Conservation (phyloP, 2,888 invertebrate genomes). For the Antitype chi region DNA sequence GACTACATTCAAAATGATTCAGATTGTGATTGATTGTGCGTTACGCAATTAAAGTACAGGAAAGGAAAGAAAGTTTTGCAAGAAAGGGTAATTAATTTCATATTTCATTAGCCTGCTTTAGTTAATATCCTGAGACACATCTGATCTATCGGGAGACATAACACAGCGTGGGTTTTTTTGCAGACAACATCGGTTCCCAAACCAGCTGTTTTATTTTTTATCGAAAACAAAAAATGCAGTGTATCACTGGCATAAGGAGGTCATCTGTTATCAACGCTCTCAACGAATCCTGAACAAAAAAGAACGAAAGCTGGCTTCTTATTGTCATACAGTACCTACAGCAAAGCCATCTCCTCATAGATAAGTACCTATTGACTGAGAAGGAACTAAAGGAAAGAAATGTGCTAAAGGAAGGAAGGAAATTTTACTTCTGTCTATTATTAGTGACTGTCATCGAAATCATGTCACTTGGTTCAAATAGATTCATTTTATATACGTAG, state of each 20-base stretch:
- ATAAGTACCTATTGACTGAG: background rate
- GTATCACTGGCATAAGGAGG: background rate
- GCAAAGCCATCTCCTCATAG: background rate
- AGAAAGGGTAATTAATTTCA: too few species aligned
- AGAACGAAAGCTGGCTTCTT: background rate
- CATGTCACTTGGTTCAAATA: too few species aligned
- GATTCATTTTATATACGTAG: too few species aligned
- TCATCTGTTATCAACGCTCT: background rate
- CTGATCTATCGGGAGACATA: background rate
- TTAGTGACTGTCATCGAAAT: too few species aligned
- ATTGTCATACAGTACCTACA: background rate
- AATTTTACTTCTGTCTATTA: too few species aligned
- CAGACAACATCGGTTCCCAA: background rate
- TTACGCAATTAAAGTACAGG: too few species aligned
- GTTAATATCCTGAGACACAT: background rate
- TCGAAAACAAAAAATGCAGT: slow-evolving; percentile 9
- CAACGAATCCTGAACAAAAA: background rate
- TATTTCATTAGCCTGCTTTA: too few species aligned
- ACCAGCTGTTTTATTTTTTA: slow-evolving; percentile 33
- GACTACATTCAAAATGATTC: too few species aligned
- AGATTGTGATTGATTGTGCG: too few species aligned
- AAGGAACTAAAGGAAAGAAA: too few species aligned
- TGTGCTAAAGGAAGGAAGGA: too few species aligned
- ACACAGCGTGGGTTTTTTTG: slow-evolving; percentile 5
- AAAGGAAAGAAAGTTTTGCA: too few species aligned